Evolutionary conservation across 2,113 vertebrate genomes (phyloP).

Genomic region (Apistogramma diplotaenia): DNA sequence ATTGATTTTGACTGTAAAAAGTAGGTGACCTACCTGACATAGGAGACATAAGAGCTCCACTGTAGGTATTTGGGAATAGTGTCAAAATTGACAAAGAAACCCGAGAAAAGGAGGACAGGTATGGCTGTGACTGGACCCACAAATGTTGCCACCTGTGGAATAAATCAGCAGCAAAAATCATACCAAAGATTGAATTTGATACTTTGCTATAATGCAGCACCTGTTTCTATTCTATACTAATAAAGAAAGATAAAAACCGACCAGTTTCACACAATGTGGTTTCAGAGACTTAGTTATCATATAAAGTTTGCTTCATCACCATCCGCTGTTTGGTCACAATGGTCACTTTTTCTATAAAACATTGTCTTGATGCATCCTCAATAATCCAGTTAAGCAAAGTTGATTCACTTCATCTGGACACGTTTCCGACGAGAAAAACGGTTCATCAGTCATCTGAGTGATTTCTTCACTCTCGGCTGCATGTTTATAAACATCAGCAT

Average conservation of each 20-base stretch:
- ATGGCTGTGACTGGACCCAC: conserved; percentile 95
- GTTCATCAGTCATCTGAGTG: neutral
- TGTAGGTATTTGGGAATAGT: conserved; percentile 97
- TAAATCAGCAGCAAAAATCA: neutral
- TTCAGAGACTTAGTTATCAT: neutral
- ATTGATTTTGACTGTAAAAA: neutral
- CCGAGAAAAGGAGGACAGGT: conserved; percentile 95
- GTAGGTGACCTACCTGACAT: conserved; percentile 85
- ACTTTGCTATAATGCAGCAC: too few relatives aligned
- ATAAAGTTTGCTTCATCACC: neutral
- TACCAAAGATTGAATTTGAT: neutral
- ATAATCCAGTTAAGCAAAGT: neutral
- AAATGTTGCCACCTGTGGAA: conserved; percentile 91
- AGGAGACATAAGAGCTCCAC: conserved; percentile 97
- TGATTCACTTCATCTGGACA: neutral
- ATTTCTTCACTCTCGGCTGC: neutral
- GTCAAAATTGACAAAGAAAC: conserved; percentile 99
- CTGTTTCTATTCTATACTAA: neutral
- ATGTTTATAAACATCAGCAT: neutral
- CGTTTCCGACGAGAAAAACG: neutral
- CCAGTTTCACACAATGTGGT: neutral
- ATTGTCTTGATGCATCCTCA: fast-evolving
- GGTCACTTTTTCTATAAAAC: neutral
- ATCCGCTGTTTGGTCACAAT: neutral
- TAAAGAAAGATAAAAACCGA: neutral